A percentile compares a stretch with the other conserved stretches of the same genome.
Conservation (phyloP, 2,888 invertebrate genomes). For the Scaptomyza cyrtandrae region DNA sequence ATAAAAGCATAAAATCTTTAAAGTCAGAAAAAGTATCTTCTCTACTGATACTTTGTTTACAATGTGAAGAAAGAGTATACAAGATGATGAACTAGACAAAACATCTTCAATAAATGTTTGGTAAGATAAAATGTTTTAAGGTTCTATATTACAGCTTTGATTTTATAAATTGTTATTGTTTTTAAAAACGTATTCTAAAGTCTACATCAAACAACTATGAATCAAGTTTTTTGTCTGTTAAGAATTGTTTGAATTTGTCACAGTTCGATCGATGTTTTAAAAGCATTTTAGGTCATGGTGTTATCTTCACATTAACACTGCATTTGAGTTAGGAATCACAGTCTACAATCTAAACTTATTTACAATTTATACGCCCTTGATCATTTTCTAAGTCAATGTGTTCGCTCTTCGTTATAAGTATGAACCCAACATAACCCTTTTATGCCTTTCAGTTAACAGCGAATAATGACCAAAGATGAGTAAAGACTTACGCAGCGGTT, state of each 20-base stretch:
- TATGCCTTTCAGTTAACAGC: neutral
- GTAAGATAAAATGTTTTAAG: no score
- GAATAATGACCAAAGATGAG: constrained; percentile 35
- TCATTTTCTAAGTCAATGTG: neutral
- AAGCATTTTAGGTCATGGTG: neutral
- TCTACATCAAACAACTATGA: neutral
- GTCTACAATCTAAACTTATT: neutral
- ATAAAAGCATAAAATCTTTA: constrained; percentile 1
- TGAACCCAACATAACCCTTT: constrained; percentile 3
- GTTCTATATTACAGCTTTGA: no score
- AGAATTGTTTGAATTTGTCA: neutral
- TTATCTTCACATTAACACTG: neutral
- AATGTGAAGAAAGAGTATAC: neutral
- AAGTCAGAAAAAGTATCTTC: neutral
- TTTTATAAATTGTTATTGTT: no score
- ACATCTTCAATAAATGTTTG: no score
- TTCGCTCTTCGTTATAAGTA: neutral
- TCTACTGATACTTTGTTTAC: neutral
- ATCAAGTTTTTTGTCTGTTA: neutral
- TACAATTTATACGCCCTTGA: neutral
- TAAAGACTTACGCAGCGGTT: constrained; percentile 55
- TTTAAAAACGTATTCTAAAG: no score
- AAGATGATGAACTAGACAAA: neutral
- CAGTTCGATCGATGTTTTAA: neutral
- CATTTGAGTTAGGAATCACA: neutral